Conservation (phyloP, 1,140 invertebrate genomes). For the Cydia amplana region DNA sequence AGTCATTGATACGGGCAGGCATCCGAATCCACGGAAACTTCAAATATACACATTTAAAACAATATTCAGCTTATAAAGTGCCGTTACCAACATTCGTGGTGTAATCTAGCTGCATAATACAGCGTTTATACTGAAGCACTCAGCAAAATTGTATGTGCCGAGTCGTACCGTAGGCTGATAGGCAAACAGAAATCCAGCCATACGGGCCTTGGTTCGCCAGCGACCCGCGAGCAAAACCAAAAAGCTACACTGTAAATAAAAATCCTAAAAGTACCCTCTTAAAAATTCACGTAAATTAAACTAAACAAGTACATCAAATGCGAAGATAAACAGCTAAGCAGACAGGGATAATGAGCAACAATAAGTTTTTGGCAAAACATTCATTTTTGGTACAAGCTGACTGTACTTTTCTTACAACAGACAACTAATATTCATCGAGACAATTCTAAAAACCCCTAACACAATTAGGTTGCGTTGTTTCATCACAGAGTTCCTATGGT, state of each 20-base stretch:
- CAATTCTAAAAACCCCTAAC: too few relatives aligned
- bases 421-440: too few relatives aligned
- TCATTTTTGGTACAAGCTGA: too few relatives aligned
- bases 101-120: conserved; percentile 29
- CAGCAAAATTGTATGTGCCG: conserved; percentile 28
- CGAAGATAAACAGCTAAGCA: conserved; percentile 6
- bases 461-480: too few relatives aligned
- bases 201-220: background rate
- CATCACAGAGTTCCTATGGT: too few relatives aligned
- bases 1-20: background rate
- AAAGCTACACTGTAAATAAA: background rate
- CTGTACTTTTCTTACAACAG: too few relatives aligned
- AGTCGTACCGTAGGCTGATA: background rate
- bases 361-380: too few relatives aligned
- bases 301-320: conserved; percentile 4
- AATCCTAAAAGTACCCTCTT: too few relatives aligned
- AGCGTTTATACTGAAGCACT: conserved; percentile 23
- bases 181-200: conserved; percentile 23
- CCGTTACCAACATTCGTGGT: conserved; percentile 7
- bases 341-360: conserved; percentile 31
- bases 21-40: background rate
- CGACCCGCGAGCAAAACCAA: background rate
- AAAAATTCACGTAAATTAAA: background rate
- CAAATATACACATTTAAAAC: background rate
- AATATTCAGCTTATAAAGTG: conserved; percentile 19